Base-by-base conservation (phyloP, 2,888 invertebrate genomes). In the Philereme transversata region DNA sequence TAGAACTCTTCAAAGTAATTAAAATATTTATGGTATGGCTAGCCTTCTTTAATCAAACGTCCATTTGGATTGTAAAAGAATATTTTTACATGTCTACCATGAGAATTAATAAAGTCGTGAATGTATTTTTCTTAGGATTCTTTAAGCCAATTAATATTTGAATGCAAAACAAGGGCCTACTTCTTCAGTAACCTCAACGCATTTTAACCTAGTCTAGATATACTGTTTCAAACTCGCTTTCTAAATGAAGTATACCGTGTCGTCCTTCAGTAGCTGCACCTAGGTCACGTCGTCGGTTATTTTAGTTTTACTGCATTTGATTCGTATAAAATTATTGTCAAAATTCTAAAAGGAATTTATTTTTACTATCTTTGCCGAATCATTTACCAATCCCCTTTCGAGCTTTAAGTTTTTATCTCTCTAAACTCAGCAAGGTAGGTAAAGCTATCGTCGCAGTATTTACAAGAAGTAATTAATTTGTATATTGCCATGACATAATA, bases 181-280 rank as follows among this genome's bases (percentile, higher is more conserved):
- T 48, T 58, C 48, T 49, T 55, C 51, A 62, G 52, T 58, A 51
- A 55, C 47, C 51, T 54, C 62, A 38, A 51, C 43, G 51, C 44
- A 51, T 62, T 62, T 53, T 55, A 58, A 58, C 57, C 62, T 55
- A 56, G 59, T 59, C 59, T 63, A 52, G 51, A 62, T 34, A 41
- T 51, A 58, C 55, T 53, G 54, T 62, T 62, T 49, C 51, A 56
- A 62, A 55, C 52, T 56, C 51, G 55, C 62, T 63, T 63, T 63
- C 62, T 59, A 63, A 63, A 59, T 63, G 55, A 56, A 63, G 52
- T 52, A 59, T 59, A 56, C 62, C 55, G 59, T 63, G 55, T 59
- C 62, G 59, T 63, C 59, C 62, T 63, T 59, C 56, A 45, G 52
- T 54, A 59, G 48, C 52, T 62, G 55, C 8, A 38, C 22, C 22